phyloP scores from a whole-genome alignment of 1,140 invertebrate genomes.

The Drosophila aff. region DNA sequence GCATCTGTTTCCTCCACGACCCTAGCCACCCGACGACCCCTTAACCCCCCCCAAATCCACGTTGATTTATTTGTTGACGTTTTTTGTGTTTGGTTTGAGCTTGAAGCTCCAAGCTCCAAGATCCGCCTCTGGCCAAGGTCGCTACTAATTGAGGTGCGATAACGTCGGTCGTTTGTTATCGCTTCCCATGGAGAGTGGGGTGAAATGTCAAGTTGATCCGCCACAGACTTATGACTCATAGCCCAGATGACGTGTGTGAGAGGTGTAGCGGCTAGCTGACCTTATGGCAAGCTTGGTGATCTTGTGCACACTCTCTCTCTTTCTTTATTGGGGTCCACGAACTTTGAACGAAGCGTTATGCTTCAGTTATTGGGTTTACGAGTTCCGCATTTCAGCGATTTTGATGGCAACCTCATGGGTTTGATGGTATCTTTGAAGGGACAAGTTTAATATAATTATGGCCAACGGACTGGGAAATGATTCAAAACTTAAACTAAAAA shows the following conservation, averaged over 20 bases:
- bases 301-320: neutral
- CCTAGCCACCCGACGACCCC: slow-evolving; percentile 10
- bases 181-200: neutral
- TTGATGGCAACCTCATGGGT: neutral
- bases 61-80: slow-evolving; percentile 43
- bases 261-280: neutral
- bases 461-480: neutral
- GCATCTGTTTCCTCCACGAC: slow-evolving; percentile 40
- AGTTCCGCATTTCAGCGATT: neutral
- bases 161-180: slow-evolving; percentile 14
- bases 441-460: neutral
- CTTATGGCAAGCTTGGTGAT: neutral
- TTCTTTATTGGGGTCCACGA: neutral
- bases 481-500: too few relatives aligned
- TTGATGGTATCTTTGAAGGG: neutral
- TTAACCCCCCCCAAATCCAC: neutral
- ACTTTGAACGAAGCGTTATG: neutral
- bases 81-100: slow-evolving; percentile 24
- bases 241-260: slow-evolving; percentile 33
- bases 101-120: neutral
- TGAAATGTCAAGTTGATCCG: slow-evolving; percentile 32
- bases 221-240: slow-evolving; percentile 41
- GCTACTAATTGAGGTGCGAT: slow-evolving; percentile 39
- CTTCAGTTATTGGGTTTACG: neutral
- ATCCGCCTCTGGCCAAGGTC: slow-evolving; percentile 34